Base-by-base conservation (phyloP, 2,888 invertebrate species). In the Athetis lepigone region DNA sequence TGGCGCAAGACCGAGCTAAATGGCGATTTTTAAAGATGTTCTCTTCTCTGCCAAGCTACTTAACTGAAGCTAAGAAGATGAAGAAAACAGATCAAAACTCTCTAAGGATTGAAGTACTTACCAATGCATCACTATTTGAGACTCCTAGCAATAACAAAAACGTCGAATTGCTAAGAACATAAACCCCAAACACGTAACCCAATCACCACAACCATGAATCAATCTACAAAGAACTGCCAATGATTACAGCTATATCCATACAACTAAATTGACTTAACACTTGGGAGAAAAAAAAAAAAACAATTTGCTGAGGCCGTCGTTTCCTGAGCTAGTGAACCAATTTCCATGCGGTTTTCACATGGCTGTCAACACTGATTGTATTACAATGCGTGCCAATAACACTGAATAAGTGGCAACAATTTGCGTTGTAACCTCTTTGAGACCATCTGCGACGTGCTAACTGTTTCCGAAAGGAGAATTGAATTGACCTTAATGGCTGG, bases 291-390 rank as follows among this genome's bases (percentile, higher is more conserved):
- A 52, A 73, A 71, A 60, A 52, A 46, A 21, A 45, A 45, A 40
- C 49, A 57, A 62, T 62, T 51, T 52, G 36, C 56, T 33, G 40
- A 69, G 52, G 25, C 27, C 51, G 21, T 64, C 64, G 45, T 62
- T 42, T 46, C 56, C 57, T 70, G 42, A 40, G 60, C 74, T 50
- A 80, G 65, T 80, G 59, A 68, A 59, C 78, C 29, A 39, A 77
- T 78, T 78, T 78, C 78, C 74, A 80, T 74, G 80, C 29, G 46
- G 56, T 73, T 52, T 79, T 80, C 78, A 51, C 78, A 78, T 77
- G 63, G 45, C 63, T 65, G 70, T 68, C 61, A 62, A 46, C 50
- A 43, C 11, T 57, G 60, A 62, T 73, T 69, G 64, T 67, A 73
- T 62, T 55, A 57, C 54, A 61, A 71, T 75, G 62, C 52, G 61